Conservation (phyloP, 2,888 invertebrate genomes). For the Drosophila cracens region DNA sequence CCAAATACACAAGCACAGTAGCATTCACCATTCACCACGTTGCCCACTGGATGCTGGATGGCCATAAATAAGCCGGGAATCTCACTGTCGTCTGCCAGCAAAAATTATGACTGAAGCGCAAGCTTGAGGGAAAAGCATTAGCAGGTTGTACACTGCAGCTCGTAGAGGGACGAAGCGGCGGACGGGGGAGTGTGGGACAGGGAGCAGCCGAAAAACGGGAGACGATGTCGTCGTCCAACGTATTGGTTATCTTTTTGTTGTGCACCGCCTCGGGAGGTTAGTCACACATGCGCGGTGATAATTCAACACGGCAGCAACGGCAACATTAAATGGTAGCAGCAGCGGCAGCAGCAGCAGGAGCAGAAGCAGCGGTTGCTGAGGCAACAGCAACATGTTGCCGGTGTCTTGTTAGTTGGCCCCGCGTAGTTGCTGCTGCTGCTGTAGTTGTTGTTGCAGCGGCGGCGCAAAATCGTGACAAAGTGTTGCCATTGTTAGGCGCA, state of each 20-base stretch:
- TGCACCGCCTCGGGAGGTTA: conserved; percentile 79
- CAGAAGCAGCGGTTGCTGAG: conserved; percentile 17
- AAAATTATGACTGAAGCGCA: conserved; percentile 78
- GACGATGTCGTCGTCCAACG: conserved; percentile 31
- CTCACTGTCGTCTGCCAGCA: conserved; percentile 53
- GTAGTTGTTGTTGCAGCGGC: conserved; percentile 28
- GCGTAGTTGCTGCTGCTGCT: conserved; percentile 25
- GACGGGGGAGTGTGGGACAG: background rate
- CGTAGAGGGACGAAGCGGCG: background rate
- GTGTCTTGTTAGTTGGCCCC: conserved; percentile 68
- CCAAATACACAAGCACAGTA: conserved; percentile 52
- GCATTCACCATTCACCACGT: conserved; percentile 21
- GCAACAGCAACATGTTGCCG: conserved; percentile 76
- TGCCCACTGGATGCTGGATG: conserved; percentile 35
- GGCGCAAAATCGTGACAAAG: conserved; percentile 78
- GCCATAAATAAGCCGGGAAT: conserved; percentile 70
- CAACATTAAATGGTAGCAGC: conserved; percentile 79
- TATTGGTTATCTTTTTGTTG: conserved; percentile 74
- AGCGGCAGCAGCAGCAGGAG: conserved; percentile 30
- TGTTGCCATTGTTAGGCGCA: conserved; percentile 81
- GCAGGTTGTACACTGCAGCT: conserved; percentile 62
- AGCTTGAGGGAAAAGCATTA: conserved; percentile 71
- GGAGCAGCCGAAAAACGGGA: conserved; percentile 47
- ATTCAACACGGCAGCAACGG: conserved; percentile 70
- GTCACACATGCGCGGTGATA: conserved; percentile 80